Evolutionary conservation across 2,888 invertebrate genomes (phyloP).

Genomic region (Hermaeophaga mercurialis): DNA sequence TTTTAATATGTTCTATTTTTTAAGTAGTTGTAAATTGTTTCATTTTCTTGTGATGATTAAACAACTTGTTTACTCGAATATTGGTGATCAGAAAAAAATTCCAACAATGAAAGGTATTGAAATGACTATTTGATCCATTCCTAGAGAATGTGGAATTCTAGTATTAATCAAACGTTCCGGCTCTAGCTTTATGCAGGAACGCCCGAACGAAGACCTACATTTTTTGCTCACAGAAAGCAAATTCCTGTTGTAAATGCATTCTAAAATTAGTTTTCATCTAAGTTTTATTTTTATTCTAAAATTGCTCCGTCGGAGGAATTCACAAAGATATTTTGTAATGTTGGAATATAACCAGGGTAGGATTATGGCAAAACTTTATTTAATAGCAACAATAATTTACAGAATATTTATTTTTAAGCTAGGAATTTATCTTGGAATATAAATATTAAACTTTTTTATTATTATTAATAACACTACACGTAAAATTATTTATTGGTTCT

Average conservation of each 20-base stretch:
- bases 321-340: constrained; percentile 6
- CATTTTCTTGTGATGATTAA: too few species aligned
- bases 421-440: too few species aligned
- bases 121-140: neutral
- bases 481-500: too few species aligned
- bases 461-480: too few species aligned
- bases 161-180: constrained; percentile 5
- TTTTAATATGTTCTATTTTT: too few species aligned
- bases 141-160: constrained; percentile 3
- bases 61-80: too few species aligned
- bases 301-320: neutral
- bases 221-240: neutral
- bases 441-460: too few species aligned
- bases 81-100: too few species aligned
- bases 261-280: constrained; percentile 10
- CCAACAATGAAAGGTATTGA: neutral
- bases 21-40: too few species aligned
- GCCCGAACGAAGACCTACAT: neutral
- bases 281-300: constrained; percentile 8
- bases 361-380: too few species aligned
- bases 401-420: too few species aligned
- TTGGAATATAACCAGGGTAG: neutral
- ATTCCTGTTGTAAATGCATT: constrained; percentile 8
- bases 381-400: too few species aligned
- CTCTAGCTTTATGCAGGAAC: constrained; percentile 2